Evolutionary conservation across 2,797 vertebrate genomes (phyloP).

Genomic region (Orestias chungarensis): DNA sequence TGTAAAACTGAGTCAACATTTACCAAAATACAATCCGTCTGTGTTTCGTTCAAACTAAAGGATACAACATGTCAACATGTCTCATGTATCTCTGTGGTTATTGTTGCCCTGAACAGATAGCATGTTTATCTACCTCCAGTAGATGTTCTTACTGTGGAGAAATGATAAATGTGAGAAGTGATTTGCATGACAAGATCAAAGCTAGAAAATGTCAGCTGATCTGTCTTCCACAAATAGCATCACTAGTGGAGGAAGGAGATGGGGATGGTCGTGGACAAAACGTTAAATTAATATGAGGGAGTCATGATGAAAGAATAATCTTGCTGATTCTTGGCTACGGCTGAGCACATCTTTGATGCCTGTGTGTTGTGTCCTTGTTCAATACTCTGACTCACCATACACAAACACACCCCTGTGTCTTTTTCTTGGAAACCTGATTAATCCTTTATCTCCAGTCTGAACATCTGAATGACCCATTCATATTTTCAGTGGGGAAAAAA

Average conservation of each 20-base stretch:
- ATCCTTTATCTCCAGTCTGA: constrained; percentile 61
- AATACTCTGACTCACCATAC: constrained; percentile 53
- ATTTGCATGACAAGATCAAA: constrained; percentile 33
- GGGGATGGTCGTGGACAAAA: neutral
- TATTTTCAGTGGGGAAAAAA: constrained; percentile 47
- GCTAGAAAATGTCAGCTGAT: constrained; percentile 14
- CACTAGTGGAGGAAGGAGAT: neutral
- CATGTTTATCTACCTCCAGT: neutral
- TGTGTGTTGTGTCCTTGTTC: constrained; percentile 48
- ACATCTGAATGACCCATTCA: constrained; percentile 64
- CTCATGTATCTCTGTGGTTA: neutral
- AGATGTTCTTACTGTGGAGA: neutral
- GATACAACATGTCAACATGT: neutral
- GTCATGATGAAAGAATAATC: constrained; percentile 14
- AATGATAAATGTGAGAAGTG: constrained; percentile 6
- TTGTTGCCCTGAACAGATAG: neutral
- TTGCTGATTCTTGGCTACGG: constrained; percentile 1
- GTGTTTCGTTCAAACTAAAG: neutral
- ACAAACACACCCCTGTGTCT: constrained; percentile 28
- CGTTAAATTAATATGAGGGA: constrained; percentile 12
- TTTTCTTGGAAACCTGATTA: constrained; percentile 51
- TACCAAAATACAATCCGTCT: neutral
- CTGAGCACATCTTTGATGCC: constrained; percentile 6
- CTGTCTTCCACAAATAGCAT: constrained; percentile 2
- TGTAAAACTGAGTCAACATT: neutral